Evolutionary conservation across 2,888 invertebrate genomes (phyloP).

Genomic region (Parnassius smintheus): DNA sequence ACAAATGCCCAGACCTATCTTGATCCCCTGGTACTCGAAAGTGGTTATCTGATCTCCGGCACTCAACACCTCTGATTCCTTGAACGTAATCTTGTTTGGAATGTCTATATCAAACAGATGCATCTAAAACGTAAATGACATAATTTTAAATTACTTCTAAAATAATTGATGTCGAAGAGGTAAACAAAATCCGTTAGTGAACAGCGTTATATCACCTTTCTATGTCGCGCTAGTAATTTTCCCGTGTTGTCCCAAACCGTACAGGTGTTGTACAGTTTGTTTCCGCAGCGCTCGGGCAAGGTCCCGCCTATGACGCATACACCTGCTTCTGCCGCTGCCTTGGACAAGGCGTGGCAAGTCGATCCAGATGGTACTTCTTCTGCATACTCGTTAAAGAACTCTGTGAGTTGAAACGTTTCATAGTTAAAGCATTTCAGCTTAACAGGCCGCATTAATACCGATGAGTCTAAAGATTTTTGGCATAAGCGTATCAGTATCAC

Average conservation of each 20-base stretch:
- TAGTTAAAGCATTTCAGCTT: too few relatives aligned
- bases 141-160: not conserved
- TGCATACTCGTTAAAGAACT: conserved; percentile 91
- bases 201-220: conserved; percentile 84
- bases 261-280: conserved; percentile 91
- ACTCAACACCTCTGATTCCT: conserved; percentile 92
- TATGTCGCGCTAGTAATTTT: conserved; percentile 87
- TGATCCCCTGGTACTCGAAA: conserved; percentile 85
- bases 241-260: conserved; percentile 92
- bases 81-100: conserved; percentile 94
- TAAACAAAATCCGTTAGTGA: too few relatives aligned
- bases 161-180: not conserved
- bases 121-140: conserved; percentile 79
- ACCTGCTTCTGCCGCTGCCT: conserved; percentile 87
- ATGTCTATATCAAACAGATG: conserved; percentile 98
- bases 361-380: conserved; percentile 91
- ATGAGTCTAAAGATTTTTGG: too few relatives aligned
- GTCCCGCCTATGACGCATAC: conserved; percentile 95
- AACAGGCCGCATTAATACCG: too few relatives aligned
- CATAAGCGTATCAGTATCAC: too few relatives aligned
- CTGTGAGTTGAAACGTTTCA: conserved; percentile 38
- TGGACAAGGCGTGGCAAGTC: conserved; percentile 86
- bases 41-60: conserved; percentile 88
- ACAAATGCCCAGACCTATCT: conserved; percentile 95
- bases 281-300: conserved; percentile 88